A percentile compares a stretch with the other conserved stretches of the same genome.
Evolutionary conservation across 2,888 invertebrate genomes (phyloP).

Genomic region (Helobdella robusta): DNA sequence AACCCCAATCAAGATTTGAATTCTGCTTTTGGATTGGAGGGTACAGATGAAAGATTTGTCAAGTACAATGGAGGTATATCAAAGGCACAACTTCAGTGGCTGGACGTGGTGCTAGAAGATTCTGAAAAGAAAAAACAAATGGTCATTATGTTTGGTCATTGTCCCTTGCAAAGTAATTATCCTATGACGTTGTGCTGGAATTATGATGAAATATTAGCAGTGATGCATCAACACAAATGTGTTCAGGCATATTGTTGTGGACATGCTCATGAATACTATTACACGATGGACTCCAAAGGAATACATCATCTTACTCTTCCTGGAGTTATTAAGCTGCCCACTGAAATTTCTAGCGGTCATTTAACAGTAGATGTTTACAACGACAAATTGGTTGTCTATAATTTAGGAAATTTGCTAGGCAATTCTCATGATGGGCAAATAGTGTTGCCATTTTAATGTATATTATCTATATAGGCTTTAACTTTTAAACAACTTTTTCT

Average conservation of each 20-base stretch:
- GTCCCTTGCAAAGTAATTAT: constrained; percentile 39
- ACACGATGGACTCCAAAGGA: constrained; percentile 41
- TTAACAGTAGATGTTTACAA: constrained; percentile 6
- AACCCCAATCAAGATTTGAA: constrained; percentile 45
- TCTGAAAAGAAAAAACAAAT: constrained; percentile 41
- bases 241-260: constrained; percentile 47
- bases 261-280: constrained; percentile 46
- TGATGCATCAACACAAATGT: constrained; percentile 40
- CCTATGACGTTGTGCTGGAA: constrained; percentile 46
- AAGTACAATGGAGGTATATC: constrained; percentile 48
- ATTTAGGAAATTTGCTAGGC: neutral
- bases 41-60: constrained; percentile 40
- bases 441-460: no score
- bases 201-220: constrained; percentile 41
- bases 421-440: no score
- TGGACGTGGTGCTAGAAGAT: constrained; percentile 40
- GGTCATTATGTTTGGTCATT: constrained; percentile 47
- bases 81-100: constrained; percentile 45
- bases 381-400: neutral
- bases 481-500: no score
- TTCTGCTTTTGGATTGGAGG: constrained; percentile 39
- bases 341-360: constrained; percentile 23
- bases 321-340: constrained; percentile 45
- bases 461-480: no score
- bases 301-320: constrained; percentile 46